A percentile compares a stretch with the other conserved stretches of the same genome.
Evolutionary conservation across 2,888 invertebrate species (phyloP).

Genomic region (Tinea pellionella): DNA sequence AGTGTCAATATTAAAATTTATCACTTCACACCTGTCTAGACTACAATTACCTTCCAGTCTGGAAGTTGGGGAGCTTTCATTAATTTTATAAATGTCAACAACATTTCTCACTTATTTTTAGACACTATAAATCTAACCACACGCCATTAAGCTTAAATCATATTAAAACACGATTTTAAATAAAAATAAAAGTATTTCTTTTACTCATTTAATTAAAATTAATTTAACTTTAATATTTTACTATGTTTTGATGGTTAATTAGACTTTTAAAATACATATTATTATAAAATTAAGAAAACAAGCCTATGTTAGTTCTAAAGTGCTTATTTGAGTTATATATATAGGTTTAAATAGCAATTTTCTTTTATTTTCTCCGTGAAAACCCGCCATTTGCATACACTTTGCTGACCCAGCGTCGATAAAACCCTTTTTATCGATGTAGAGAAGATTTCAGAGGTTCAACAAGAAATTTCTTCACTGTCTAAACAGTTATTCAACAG

Average conservation of each 20-base stretch:
- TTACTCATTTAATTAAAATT: too few relatives aligned
- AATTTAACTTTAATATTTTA: too few relatives aligned
- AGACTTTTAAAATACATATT: not conserved
- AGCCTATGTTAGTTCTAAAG: not conserved
- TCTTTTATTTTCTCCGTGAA: conserved; percentile 44
- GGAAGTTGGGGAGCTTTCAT: not conserved
- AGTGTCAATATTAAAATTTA: not conserved
- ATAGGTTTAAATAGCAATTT: conserved; percentile 40
- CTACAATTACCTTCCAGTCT: not conserved
- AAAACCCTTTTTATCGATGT: conserved; percentile 57
- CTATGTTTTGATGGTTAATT: not conserved
- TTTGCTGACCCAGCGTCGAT: conserved; percentile 61
- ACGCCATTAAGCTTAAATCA: too few relatives aligned
- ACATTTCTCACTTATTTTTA: not conserved
- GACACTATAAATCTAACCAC: not conserved
- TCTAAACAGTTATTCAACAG: conserved; percentile 16
- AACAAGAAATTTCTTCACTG: conserved; percentile 30
- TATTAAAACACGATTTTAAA: too few relatives aligned
- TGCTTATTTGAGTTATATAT: conserved; percentile 30
- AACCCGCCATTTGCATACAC: conserved; percentile 54
- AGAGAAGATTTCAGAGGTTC: conserved; percentile 50
- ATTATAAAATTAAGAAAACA: not conserved
- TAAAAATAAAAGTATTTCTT: too few relatives aligned
- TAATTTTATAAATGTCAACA: not conserved
- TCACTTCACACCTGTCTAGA: not conserved